Conservation (phyloP, 2,888 invertebrate genomes). For the Sphaerophoria rueppellii region DNA sequence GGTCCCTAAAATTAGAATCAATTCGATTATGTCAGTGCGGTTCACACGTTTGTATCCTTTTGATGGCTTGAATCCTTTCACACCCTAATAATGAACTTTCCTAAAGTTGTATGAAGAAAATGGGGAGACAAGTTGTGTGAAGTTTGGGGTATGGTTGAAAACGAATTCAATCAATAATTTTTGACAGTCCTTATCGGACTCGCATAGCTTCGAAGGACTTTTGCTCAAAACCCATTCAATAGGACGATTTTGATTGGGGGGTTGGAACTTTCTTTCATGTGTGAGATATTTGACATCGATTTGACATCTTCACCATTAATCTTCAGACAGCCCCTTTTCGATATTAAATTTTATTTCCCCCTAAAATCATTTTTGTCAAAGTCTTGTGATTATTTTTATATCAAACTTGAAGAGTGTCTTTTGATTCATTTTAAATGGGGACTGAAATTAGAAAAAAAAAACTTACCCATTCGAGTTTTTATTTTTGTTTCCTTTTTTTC, state of each 20-base stretch:
- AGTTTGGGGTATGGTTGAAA: slow-evolving; percentile 1
- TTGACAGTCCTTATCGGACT: slow-evolving; percentile 37
- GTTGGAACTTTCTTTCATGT: slow-evolving; percentile 53
- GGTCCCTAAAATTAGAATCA: slow-evolving; percentile 35
- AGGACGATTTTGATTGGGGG: slow-evolving; percentile 13
- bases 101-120: slow-evolving; percentile 3
- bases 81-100: not conserved
- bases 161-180: slow-evolving; percentile 64
- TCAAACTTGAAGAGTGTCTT: not conserved
- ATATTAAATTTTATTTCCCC: slow-evolving; percentile 17
- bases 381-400: slow-evolving; percentile 22
- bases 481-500: slow-evolving; percentile 86
- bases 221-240: not conserved
- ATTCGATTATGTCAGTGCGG: slow-evolving; percentile 47
- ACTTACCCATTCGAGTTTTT: slow-evolving; percentile 82
- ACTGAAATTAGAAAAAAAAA: too few relatives aligned
- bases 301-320: slow-evolving; percentile 67
- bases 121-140: slow-evolving; percentile 13
- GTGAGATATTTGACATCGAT: slow-evolving; percentile 66
- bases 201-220: slow-evolving; percentile 3
- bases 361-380: slow-evolving; percentile 8
- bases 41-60: slow-evolving; percentile 1
- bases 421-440: too few relatives aligned
- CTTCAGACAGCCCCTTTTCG: slow-evolving; percentile 24
- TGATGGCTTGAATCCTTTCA: not conserved